Percentiles rank a stretch among this genome's conserved stretches.
phyloP scores from a whole-genome alignment of 2,113 vertebrate genomes.

The human (Homo sapiens) region GRCh38 chr2:45653501-45654000 shows the following conservation, averaged over 20 bases:
- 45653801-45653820: slow-evolving; percentile 44
- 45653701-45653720: slow-evolving; percentile 71
- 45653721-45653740: slow-evolving; percentile 76
- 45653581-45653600: neutral
- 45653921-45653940: neutral
- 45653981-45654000: neutral
- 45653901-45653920: neutral
- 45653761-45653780: slow-evolving; percentile 72
- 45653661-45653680: slow-evolving; percentile 49
- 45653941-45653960: neutral
- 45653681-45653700: slow-evolving; percentile 56
- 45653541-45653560: neutral
- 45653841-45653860: neutral
- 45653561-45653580: neutral
- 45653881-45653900: neutral
- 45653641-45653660: neutral
- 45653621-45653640: neutral
- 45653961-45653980: neutral
- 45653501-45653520: slow-evolving; percentile 11
- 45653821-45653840: slow-evolving; percentile 16
- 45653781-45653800: slow-evolving; percentile 68
- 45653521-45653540: neutral
- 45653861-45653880: neutral
- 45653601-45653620: neutral
- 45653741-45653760: slow-evolving; percentile 84